Conservation (phyloP, 2,797 vertebrate species). For the Alca torda region DNA sequence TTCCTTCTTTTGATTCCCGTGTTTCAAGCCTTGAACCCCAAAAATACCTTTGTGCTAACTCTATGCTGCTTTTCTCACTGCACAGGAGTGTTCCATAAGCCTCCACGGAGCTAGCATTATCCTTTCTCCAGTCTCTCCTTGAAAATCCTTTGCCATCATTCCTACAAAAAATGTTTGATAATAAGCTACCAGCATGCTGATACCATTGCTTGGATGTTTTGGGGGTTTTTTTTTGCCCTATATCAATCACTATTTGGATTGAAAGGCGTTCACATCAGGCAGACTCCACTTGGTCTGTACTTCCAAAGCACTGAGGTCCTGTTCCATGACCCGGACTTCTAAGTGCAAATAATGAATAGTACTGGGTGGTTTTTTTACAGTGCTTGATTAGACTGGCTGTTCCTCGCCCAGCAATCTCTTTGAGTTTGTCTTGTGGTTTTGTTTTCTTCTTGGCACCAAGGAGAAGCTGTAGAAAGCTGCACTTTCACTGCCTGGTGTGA, state of each 20-base stretch:
- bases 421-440: not conserved
- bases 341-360: not conserved
- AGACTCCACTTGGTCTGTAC: not conserved
- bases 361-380: not conserved
- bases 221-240: rapidly evolving
- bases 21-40: not conserved
- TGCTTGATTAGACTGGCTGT: not conserved
- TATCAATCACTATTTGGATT: not conserved
- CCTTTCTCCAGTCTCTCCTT: not conserved
- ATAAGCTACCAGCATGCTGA: not conserved
- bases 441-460: not conserved
- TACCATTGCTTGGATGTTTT: not conserved
- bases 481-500: not conserved
- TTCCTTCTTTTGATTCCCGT: not conserved
- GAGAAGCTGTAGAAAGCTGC: not conserved
- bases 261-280: not conserved
- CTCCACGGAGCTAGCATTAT: not conserved
- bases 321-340: not conserved
- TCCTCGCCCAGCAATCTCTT: rapidly evolving
- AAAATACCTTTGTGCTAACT: not conserved
- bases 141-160: not conserved
- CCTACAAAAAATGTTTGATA: not conserved
- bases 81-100: not conserved
- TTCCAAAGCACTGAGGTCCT: not conserved
- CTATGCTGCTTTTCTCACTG: not conserved